Evolutionary conservation across 2,888 invertebrate species (phyloP).

Genomic region (Chromoteleia sp.): DNA sequence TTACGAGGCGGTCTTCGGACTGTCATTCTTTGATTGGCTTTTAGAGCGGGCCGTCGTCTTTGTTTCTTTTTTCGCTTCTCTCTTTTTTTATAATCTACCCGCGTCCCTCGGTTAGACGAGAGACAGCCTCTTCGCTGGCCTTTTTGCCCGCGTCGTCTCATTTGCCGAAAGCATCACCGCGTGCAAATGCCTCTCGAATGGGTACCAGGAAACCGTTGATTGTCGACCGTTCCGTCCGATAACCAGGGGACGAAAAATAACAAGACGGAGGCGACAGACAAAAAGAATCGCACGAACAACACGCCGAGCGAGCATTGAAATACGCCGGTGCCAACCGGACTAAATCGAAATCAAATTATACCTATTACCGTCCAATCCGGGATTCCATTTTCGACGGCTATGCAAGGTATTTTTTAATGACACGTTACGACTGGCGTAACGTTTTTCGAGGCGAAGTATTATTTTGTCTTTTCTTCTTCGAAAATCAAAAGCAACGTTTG

Average conservation of each 20-base stretch:
- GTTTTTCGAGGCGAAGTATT: no score
- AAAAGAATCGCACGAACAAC: conserved; percentile 15
- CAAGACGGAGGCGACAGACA: conserved; percentile 32
- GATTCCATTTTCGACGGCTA: conserved; percentile 34
- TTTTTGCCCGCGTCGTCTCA: no score
- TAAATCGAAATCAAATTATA: conserved; percentile 60
- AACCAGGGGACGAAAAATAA: conserved; percentile 53
- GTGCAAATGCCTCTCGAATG: conserved; percentile 61
- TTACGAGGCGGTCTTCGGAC: conserved; percentile 77
- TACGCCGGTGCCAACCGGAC: conserved; percentile 30
- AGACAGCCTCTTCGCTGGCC: conserved; percentile 65
- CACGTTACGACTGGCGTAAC: conserved; percentile 7
- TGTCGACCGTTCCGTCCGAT: conserved; percentile 54
- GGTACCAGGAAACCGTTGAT: conserved; percentile 71
- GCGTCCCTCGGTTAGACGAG: conserved; percentile 64
- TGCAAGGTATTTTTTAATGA: conserved; percentile 42
- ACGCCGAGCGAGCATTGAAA: conserved; percentile 36
- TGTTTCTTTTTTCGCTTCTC: conserved; percentile 72
- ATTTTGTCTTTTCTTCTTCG: no score
- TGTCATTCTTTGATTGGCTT: conserved; percentile 85
- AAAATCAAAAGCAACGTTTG: no score
- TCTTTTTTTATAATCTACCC: conserved; percentile 66
- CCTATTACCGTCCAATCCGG: conserved; percentile 42
- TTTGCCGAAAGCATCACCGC: conserved; percentile 69
- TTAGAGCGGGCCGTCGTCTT: conserved; percentile 78